phyloP scores from a whole-genome alignment of 1,140 invertebrate genomes.

The Papilio helenus region DNA sequence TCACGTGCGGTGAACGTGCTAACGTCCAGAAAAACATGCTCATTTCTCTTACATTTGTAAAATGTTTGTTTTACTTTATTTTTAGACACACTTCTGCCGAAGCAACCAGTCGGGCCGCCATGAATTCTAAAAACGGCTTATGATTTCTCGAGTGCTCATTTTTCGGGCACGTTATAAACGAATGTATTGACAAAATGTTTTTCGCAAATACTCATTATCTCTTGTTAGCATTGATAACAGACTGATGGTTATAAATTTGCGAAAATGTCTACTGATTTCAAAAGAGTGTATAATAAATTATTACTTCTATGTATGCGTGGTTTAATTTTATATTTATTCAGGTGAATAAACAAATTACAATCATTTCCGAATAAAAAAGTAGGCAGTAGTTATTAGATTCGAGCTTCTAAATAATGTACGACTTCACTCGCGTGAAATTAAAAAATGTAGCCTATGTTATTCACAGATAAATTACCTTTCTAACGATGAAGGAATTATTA shows the following conservation, averaged over 20 bases:
- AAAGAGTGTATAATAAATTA: neutral
- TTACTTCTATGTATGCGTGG: neutral
- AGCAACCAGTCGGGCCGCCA: neutral
- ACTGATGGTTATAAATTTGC: neutral
- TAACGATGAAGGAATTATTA: too few species aligned
- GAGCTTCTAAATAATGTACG: too few species aligned
- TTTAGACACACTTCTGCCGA: neutral
- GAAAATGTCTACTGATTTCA: neutral
- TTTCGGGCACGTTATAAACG: constrained; percentile 15
- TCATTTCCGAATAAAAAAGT: too few species aligned
- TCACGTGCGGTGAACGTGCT: neutral
- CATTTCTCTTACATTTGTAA: neutral
- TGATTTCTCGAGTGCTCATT: neutral
- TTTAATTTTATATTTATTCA: neutral
- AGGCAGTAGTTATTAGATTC: too few species aligned
- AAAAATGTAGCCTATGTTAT: too few species aligned
- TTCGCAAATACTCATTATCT: constrained; percentile 17
- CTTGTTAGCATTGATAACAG: neutral
- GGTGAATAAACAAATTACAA: neutral
- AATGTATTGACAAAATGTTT: constrained; percentile 8
- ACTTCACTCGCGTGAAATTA: too few species aligned
- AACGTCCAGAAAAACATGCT: neutral
- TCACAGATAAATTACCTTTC: too few species aligned
- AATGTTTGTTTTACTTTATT: constrained; percentile 9
- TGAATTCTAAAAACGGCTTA: constrained; percentile 16